These are phyloP conservation scores for Rhizoglyphus robini DNA, from an alignment of 1,140 invertebrate genomes.

Conservation along the genomic window DNA sequence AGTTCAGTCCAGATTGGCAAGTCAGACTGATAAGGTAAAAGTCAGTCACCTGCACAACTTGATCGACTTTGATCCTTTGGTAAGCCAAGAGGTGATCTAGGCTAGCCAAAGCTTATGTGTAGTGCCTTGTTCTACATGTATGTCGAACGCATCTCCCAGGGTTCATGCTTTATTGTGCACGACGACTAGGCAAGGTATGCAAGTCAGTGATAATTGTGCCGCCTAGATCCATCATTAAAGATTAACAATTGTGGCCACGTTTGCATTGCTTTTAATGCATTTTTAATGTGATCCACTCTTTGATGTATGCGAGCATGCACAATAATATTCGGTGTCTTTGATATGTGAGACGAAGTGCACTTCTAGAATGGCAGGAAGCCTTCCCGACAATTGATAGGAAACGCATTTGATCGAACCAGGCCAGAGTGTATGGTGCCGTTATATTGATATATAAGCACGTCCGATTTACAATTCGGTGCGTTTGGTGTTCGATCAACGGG, in stretches of 20 bases:
- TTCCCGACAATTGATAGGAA: conserved; percentile 18
- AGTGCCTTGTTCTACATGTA: too few relatives aligned
- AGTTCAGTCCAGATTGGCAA: too few relatives aligned
- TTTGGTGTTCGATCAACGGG: background rate
- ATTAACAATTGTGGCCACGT: background rate
- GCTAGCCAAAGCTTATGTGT: too few relatives aligned
- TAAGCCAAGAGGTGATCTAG: too few relatives aligned
- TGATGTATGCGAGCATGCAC: too few relatives aligned
- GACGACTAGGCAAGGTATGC: too few relatives aligned
- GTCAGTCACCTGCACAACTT: too few relatives aligned
- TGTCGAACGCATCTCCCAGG: too few relatives aligned
- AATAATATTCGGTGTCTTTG: too few relatives aligned
- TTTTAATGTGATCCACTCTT: conserved; percentile 6
- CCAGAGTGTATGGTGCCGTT: background rate
- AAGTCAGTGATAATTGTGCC: background rate
- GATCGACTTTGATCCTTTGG: too few relatives aligned
- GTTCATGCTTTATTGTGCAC: background rate
- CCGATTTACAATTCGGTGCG: background rate
- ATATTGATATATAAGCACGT: background rate
- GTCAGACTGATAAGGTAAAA: too few relatives aligned
- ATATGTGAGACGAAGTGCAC: too few relatives aligned
- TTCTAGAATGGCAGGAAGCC: background rate
- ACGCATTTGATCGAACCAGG: conserved; percentile 14
- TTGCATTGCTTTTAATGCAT: conserved; percentile 11
- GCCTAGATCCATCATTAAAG: background rate